A percentile compares a stretch with the other conserved stretches of the same genome.
Conservation (phyloP, 2,797 vertebrate genomes). For the Arrhamphus sclerolepis region DNA sequence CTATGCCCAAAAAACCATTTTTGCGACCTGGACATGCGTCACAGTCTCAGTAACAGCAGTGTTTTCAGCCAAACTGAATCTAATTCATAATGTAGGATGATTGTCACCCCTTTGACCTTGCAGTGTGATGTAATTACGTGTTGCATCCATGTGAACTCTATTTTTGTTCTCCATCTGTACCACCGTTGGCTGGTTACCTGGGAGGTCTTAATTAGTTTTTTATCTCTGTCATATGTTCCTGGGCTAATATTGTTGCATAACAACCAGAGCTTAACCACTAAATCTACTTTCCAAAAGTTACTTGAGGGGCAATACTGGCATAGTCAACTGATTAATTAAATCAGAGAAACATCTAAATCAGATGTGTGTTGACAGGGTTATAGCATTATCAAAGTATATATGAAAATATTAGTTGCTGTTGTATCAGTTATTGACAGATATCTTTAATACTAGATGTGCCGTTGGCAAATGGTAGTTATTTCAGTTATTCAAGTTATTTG, state of each 20-base stretch:
- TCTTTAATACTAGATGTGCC: no score
- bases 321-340: constrained; percentile 16
- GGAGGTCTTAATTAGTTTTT: constrained; percentile 15
- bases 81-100: no score
- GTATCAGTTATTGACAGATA: no score
- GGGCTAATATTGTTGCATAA: constrained; percentile 40
- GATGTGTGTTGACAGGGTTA: no score
- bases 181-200: constrained; percentile 14
- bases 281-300: constrained; percentile 9
- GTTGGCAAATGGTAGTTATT: no score
- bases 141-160: constrained; percentile 15
- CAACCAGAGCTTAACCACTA: constrained; percentile 21
- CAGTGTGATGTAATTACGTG: constrained; percentile 26
- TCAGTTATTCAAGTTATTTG: no score
- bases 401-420: no score
- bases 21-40: constrained; percentile 23
- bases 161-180: constrained; percentile 8
- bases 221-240: constrained; percentile 15
- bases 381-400: no score
- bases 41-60: neutral
- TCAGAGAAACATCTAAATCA: neutral
- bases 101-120: neutral
- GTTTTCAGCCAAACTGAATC: no score
- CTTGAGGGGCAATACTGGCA: constrained; percentile 10
- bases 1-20: constrained; percentile 7